Evolutionary conservation across 1,140 invertebrate species (phyloP).

Genomic region (Pseudoatta argentina): DNA sequence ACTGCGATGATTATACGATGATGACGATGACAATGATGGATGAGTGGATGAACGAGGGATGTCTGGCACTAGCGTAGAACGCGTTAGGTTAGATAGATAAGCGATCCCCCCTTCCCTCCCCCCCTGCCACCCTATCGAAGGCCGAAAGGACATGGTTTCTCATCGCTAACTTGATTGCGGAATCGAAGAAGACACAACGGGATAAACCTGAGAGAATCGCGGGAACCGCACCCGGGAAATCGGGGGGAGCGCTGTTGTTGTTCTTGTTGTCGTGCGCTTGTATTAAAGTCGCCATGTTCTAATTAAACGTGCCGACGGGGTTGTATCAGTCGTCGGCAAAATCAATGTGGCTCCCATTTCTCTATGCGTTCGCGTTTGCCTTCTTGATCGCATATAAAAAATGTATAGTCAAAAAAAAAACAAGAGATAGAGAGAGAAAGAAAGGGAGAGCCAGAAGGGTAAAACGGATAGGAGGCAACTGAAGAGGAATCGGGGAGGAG

Average conservation of each 20-base stretch:
- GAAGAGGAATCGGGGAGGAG: not conserved
- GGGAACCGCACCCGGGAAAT: conserved; percentile 33
- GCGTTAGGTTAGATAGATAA: conserved; percentile 80
- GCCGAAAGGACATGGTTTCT: conserved; percentile 30
- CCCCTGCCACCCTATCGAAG: conserved; percentile 48
- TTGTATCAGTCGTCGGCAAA: conserved; percentile 86
- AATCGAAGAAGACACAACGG: not conserved
- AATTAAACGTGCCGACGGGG: conserved; percentile 85
- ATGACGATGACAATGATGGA: conserved; percentile 68
- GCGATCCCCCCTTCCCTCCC: conserved; percentile 69
- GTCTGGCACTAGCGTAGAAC: conserved; percentile 76
- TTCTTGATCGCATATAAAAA: conserved; percentile 8
- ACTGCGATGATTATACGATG: conserved; percentile 63
- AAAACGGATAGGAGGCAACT: not conserved
- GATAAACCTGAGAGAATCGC: conserved; percentile 19
- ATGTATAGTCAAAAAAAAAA: not conserved
- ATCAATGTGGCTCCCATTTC: conserved; percentile 80
- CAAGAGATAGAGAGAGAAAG: not conserved
- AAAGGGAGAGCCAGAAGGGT: not conserved
- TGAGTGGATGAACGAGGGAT: conserved; percentile 68
- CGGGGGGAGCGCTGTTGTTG: conserved; percentile 83
- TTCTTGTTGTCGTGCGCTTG: conserved; percentile 86
- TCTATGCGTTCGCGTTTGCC: conserved; percentile 41
- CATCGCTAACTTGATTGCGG: not conserved
- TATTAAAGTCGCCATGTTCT: conserved; percentile 86